phyloP scores from a whole-genome alignment of 2,113 vertebrate species.

The Dolichallabes microphthalmus region DNA sequence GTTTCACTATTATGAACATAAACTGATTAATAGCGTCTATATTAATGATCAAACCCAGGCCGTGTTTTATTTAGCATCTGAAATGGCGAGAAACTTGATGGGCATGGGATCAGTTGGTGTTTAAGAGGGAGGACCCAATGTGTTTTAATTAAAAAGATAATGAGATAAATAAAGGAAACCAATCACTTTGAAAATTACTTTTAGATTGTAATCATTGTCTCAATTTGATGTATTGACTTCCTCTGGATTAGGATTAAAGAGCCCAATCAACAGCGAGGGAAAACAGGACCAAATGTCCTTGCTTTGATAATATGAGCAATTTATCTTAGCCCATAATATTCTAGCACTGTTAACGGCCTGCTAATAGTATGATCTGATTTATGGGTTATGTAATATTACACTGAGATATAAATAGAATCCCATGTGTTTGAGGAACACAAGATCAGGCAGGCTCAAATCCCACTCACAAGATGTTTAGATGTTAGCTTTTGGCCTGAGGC shows the following conservation, averaged over 20 bases:
- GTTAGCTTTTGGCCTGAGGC: not conserved
- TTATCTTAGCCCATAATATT: slow-evolving; percentile 6
- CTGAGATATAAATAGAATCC: slow-evolving; percentile 17
- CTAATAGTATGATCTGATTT: slow-evolving; percentile 23
- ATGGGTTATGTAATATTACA: slow-evolving; percentile 24
- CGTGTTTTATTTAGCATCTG: not conserved
- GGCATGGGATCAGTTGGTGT: not conserved
- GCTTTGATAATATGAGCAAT: slow-evolving; percentile 12
- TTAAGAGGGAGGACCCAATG: not conserved
- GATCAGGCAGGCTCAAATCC: slow-evolving; percentile 26
- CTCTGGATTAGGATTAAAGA: slow-evolving; percentile 40
- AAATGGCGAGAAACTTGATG: not conserved
- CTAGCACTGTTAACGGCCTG: not conserved
- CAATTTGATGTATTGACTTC: slow-evolving; percentile 11
- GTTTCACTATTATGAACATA: not conserved
- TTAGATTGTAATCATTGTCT: slow-evolving; percentile 35
- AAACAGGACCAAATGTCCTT: slow-evolving; percentile 6
- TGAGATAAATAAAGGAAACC: slow-evolving; percentile 36
- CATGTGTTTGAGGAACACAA: slow-evolving; percentile 27
- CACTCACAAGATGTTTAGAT: slow-evolving; percentile 38
- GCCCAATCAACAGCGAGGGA: not conserved
- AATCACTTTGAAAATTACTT: slow-evolving; percentile 35
- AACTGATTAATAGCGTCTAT: not conserved
- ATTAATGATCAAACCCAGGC: not conserved
- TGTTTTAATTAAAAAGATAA: slow-evolving; percentile 45